Evolutionary conservation across 2,888 invertebrate species (phyloP).

Genomic region (Emmelina monodactyla): DNA sequence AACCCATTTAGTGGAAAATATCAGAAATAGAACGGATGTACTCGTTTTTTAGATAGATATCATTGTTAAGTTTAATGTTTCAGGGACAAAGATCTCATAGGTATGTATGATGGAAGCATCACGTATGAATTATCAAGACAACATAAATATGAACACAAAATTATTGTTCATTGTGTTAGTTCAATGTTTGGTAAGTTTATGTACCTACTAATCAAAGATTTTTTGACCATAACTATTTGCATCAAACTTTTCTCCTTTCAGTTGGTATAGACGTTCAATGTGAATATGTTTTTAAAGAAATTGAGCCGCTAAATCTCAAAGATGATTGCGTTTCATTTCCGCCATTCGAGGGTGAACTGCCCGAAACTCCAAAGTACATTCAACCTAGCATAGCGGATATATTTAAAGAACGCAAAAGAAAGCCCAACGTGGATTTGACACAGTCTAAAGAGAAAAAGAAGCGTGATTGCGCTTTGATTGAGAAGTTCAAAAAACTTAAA

Average conservation of each 20-base stretch:
- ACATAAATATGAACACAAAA: conserved; percentile 39
- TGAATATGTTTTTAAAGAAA: conserved; percentile 35
- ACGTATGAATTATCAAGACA: conserved; percentile 44
- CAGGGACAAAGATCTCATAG: conserved; percentile 50
- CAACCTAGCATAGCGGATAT: conserved; percentile 28
- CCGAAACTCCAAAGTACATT: neutral
- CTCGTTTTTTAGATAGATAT: no score
- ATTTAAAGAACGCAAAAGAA: conserved; percentile 39
- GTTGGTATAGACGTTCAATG: conserved; percentile 59
- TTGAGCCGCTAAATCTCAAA: no score
- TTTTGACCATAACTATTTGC: neutral
- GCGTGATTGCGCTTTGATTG: conserved; percentile 30
- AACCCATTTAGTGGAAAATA: no score
- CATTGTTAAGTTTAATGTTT: conserved; percentile 11
- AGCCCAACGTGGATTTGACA: conserved; percentile 21
- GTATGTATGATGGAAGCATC: conserved; percentile 47
- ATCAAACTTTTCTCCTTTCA: conserved; percentile 27
- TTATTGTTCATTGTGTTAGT: conserved; percentile 66
- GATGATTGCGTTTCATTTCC: neutral
- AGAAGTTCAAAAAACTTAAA: conserved; percentile 34
- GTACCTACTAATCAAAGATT: conserved; percentile 2
- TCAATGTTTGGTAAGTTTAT: conserved; percentile 58
- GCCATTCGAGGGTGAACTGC: neutral
- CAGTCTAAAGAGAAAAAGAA: conserved; percentile 44
- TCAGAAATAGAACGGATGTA: no score